These are phyloP conservation scores for Andrena minutula DNA, from an alignment of 2,888 invertebrate species.

Conservation along the genomic window DNA sequence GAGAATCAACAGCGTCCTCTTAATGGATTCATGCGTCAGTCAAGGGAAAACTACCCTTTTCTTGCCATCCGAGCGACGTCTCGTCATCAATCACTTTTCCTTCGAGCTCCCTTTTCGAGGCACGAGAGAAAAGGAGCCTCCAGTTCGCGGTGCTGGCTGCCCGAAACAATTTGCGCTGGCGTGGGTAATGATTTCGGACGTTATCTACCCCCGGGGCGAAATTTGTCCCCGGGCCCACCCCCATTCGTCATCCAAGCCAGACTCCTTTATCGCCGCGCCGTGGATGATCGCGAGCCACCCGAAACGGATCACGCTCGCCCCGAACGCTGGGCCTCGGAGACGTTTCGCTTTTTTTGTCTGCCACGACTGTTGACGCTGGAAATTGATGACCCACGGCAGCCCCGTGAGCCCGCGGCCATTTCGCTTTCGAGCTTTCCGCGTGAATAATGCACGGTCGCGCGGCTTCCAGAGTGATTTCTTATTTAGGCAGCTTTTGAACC, in stretches of 20 bases:
- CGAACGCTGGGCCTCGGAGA: conserved; percentile 17
- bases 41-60: not conserved
- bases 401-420: conserved; percentile 59
- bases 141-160: conserved; percentile 5
- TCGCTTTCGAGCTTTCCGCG: conserved; percentile 63
- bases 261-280: conserved; percentile 54
- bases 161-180: conserved; percentile 64
- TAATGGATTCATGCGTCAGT: conserved; percentile 39
- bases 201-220: conserved; percentile 66
- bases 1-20: conserved; percentile 31
- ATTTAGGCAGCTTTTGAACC: conserved; percentile 78
- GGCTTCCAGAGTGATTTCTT: conserved; percentile 77
- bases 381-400: conserved; percentile 75
- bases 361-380: conserved; percentile 56
- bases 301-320: conserved; percentile 50
- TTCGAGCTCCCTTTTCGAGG: conserved; percentile 8
- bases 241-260: conserved; percentile 63
- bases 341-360: conserved; percentile 38
- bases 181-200: conserved; percentile 62
- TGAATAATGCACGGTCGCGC: conserved; percentile 40
- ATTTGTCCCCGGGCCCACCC: conserved; percentile 60
- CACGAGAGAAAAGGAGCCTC: conserved; percentile 1
- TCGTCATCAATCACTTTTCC: conserved; percentile 50
- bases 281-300: conserved; percentile 48
- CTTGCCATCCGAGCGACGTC: not conserved